Evolutionary conservation across 2,888 invertebrate species (phyloP), one percentile per base, ranked within the genome.

Genomic region (Drepana falcataria): DNA sequence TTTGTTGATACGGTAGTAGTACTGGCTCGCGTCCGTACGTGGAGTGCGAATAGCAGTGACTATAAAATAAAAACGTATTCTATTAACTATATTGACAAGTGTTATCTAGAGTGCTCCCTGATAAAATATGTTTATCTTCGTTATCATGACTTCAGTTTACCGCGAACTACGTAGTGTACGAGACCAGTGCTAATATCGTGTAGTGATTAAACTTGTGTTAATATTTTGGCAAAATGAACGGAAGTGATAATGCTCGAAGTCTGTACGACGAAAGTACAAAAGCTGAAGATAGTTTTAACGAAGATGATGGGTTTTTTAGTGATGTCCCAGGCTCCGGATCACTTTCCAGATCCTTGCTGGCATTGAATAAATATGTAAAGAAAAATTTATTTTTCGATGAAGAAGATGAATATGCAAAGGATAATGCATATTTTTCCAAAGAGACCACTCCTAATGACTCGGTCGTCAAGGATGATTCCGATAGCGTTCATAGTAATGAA

Each of bases 311-410:
- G 53, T 87, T 86, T 65, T 85, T 83, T 55, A 85, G 82, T 68
- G 85, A 89, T 58, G 83, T 87, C 2, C 84, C 86, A 2, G 64
- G 64, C 4, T 81, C 86, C 2, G 83, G 84, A 41, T 83, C 87
- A 2, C 69, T 88, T 68, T 84, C 90, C 4, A 87, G 79, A 71
- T 90, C 91, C 4, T 68, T 83, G 53, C 66, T 85, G 51, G 91
- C 91, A n/a, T 65, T 90, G 47, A 91, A 91, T 61, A 85, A 81
- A 59, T 91, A 83, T 59, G 79, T 91, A 2, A 90, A 87, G 66
- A 85, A 85, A 56, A 90, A 90, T 80, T 77, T 91, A 59, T 73
- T 87, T 6, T 83, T 83, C 52, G 88, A 87, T 53, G 83, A 87
- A 55, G 79, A 75, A 59, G 81, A 66, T 52, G 71, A 71, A 55